Percentiles rank a stretch among this genome's conserved stretches.
Evolutionary conservation across 2,113 vertebrate genomes (phyloP).

Genomic region (Salvelinus fontinalis): DNA sequence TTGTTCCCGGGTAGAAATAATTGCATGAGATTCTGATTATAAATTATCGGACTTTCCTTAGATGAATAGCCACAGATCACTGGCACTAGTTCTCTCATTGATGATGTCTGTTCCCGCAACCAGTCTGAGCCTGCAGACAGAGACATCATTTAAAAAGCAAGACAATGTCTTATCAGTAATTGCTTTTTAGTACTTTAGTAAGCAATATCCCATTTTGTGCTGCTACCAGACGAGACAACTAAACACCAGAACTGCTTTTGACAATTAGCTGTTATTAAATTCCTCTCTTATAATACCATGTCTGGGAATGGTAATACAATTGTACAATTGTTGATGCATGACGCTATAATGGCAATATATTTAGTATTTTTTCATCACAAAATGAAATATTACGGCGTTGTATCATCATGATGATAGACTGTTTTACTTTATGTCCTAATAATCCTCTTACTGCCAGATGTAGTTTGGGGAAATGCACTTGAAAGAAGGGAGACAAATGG

Average conservation of each 20-base stretch:
- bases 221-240: slow-evolving; percentile 2
- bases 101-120: no score
- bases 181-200: slow-evolving; percentile 27
- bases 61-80: neutral
- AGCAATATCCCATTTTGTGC: slow-evolving; percentile 8
- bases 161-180: slow-evolving; percentile 29
- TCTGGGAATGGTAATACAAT: slow-evolving; percentile 11
- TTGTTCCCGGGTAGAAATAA: slow-evolving; percentile 21
- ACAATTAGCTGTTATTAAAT: slow-evolving; percentile 13
- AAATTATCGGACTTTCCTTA: neutral
- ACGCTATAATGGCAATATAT: no score
- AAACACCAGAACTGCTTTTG: slow-evolving; percentile 20
- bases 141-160: neutral
- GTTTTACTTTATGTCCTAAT: slow-evolving; percentile 23
- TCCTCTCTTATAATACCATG: slow-evolving; percentile 2
- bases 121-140: neutral
- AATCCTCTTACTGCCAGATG: slow-evolving; percentile 29
- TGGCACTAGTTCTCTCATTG: no score
- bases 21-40: slow-evolving; percentile 24
- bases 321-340: slow-evolving; percentile 14
- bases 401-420: no score
- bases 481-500: slow-evolving; percentile 7
- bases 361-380: no score
- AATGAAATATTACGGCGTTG: no score
- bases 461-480: slow-evolving; percentile 30